Percentiles rank a stretch among this genome's conserved stretches.
Evolutionary conservation across 1,140 invertebrate genomes (phyloP).

Genomic region (Periplaneta americana): DNA sequence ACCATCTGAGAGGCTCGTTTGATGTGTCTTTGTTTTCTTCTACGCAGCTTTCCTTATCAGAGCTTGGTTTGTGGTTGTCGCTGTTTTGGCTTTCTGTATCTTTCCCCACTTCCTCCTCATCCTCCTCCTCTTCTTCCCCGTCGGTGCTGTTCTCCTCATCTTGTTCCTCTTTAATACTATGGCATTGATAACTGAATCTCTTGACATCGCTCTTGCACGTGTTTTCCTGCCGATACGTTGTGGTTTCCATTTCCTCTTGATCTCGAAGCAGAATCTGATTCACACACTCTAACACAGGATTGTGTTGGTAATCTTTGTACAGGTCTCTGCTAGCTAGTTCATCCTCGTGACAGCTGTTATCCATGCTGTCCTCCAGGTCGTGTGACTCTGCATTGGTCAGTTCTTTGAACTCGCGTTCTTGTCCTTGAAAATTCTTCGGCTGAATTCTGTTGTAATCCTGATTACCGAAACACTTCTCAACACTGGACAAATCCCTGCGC

Average conservation of each 20-base stretch:
- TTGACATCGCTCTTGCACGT: neutral
- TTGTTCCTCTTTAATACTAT: neutral
- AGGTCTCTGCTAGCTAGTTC: neutral
- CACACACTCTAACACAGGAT: constrained; percentile 69
- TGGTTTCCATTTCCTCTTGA: constrained; percentile 32
- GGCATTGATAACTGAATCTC: neutral
- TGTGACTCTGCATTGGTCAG: constrained; percentile 34
- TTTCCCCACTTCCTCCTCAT: neutral
- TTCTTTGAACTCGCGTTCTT: constrained; percentile 24
- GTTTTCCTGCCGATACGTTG: neutral
- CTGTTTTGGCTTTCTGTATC: neutral
- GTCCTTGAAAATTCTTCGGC: neutral
- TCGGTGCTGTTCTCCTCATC: neutral
- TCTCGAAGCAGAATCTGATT: constrained; percentile 65
- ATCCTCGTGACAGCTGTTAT: constrained; percentile 16
- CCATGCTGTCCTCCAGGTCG: constrained; percentile 24
- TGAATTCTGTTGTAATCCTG: neutral
- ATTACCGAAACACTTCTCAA: neutral
- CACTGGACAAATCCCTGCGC: neutral
- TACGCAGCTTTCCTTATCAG: neutral
- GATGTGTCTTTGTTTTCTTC: neutral
- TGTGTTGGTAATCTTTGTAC: constrained; percentile 44
- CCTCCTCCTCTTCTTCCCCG: neutral
- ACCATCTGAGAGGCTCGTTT: neutral
- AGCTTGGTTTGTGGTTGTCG: neutral